These are phyloP conservation scores for Ceramica pisi DNA, from an alignment of 2,888 invertebrate species.

Conservation along the genomic window DNA sequence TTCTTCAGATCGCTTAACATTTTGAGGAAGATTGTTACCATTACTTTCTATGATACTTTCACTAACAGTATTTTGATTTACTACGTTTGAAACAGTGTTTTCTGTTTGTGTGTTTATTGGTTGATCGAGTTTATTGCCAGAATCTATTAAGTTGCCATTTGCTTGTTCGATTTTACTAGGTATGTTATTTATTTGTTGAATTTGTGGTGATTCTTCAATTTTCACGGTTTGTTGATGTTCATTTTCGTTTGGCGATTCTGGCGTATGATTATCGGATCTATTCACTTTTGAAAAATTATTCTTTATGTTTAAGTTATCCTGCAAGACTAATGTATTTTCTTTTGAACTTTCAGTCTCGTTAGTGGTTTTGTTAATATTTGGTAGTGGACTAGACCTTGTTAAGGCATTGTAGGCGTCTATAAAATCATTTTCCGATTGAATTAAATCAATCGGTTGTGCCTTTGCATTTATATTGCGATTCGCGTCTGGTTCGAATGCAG, in stretches of 20 bases:
- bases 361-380: slow-evolving; percentile 72
- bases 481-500: slow-evolving; percentile 52
- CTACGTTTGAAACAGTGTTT: slow-evolving; percentile 6
- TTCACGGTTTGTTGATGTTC: neutral
- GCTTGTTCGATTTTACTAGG: slow-evolving; percentile 18
- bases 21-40: slow-evolving; percentile 5
- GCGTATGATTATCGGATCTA: slow-evolving; percentile 10
- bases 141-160: neutral
- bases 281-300: neutral
- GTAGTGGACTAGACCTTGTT: slow-evolving; percentile 84
- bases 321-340: slow-evolving; percentile 14
- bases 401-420: slow-evolving; percentile 88
- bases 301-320: slow-evolving; percentile 13
- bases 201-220: slow-evolving; percentile 13
- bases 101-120: slow-evolving; percentile 4
- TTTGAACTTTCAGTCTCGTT: slow-evolving; percentile 22
- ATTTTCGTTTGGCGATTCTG: slow-evolving; percentile 10
- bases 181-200: slow-evolving; percentile 14
- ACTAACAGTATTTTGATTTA: slow-evolving; percentile 6
- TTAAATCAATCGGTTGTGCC: slow-evolving; percentile 77
- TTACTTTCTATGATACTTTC: slow-evolving; percentile 24
- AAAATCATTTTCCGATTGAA: slow-evolving; percentile 87
- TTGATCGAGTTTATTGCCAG: neutral
- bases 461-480: slow-evolving; percentile 57
- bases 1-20: slow-evolving; percentile 12